Percentiles rank a stretch among this genome's conserved stretches.
These are phyloP conservation scores for Artibeus jamaicensis DNA, from an alignment of 2,797 vertebrate species.

Conservation along the genomic window DNA sequence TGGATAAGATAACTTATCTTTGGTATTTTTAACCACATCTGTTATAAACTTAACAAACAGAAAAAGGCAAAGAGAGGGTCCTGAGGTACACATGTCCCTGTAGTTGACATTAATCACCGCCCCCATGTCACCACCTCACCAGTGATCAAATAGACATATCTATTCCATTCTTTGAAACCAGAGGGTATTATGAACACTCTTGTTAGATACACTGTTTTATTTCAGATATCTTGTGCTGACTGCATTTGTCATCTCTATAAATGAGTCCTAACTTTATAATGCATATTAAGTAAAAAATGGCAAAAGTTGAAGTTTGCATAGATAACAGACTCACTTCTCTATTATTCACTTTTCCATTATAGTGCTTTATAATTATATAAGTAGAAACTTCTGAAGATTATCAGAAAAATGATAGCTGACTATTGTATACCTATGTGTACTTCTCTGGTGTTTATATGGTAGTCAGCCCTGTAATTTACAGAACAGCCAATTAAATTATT, in stretches of 20 bases:
- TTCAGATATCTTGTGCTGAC: background rate
- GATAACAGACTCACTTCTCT: slow-evolving; percentile 4
- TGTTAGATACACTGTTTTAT: background rate
- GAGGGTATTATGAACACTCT: background rate
- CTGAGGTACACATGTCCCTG: background rate
- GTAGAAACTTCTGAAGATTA: slow-evolving; percentile 37
- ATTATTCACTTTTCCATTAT: background rate
- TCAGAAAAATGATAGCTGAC: slow-evolving; percentile 38
- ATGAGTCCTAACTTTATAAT: background rate
- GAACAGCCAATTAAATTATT: slow-evolving; percentile 57
- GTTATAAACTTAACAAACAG: background rate
- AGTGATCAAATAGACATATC: background rate
- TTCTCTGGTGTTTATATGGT: slow-evolving; percentile 23
- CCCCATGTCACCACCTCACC: background rate
- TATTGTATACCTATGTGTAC: background rate
- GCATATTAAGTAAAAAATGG: background rate
- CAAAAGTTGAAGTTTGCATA: background rate
- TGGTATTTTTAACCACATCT: background rate
- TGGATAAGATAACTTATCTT: background rate
- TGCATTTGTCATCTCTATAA: background rate
- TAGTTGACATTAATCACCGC: background rate
- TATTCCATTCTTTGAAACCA: background rate
- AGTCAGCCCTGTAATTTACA: slow-evolving; percentile 46
- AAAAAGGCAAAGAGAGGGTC: background rate
- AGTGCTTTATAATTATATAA: background rate